Conservation (phyloP, 2,113 vertebrate genomes). For the Ophthalmolycus amberensis region DNA sequence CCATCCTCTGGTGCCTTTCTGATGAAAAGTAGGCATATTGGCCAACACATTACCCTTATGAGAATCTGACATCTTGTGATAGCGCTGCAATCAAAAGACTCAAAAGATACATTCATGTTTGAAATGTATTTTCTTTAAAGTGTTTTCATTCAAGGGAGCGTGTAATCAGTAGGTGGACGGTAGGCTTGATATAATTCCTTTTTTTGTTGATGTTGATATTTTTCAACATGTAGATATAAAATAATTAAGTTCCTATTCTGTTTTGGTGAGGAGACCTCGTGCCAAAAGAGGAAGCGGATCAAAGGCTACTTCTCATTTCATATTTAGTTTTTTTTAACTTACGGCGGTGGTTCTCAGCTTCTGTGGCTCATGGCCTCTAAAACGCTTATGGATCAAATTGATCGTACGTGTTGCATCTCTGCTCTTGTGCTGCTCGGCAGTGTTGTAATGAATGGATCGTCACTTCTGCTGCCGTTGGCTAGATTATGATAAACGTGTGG, state of each 20-base stretch:
- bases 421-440: conserved; percentile 26
- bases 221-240: not conserved
- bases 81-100: not conserved
- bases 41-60: not conserved
- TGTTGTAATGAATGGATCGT: conserved; percentile 39
- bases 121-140: not conserved
- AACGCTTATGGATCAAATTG: conserved; percentile 34
- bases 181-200: not conserved
- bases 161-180: not conserved
- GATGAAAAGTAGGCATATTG: not conserved
- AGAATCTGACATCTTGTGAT: not conserved
- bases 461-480: conserved; percentile 28
- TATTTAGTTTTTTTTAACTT: not conserved
- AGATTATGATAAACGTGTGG: conserved; percentile 54
- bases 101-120: not conserved
- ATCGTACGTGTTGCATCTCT: conserved; percentile 46
- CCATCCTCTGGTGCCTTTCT: conserved; percentile 6
- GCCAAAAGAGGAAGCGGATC: not conserved
- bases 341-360: not conserved
- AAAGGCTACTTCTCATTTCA: conserved; percentile 3
- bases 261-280: not conserved
- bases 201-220: not conserved
- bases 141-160: not conserved
- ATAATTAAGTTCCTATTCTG: not conserved
- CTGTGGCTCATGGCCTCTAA: not conserved